A percentile compares a stretch with the other conserved stretches of the same genome.
These are phyloP conservation scores for Elgonia sp. DNA, from an alignment of 2,888 invertebrate species.

Conservation along the genomic window DNA sequence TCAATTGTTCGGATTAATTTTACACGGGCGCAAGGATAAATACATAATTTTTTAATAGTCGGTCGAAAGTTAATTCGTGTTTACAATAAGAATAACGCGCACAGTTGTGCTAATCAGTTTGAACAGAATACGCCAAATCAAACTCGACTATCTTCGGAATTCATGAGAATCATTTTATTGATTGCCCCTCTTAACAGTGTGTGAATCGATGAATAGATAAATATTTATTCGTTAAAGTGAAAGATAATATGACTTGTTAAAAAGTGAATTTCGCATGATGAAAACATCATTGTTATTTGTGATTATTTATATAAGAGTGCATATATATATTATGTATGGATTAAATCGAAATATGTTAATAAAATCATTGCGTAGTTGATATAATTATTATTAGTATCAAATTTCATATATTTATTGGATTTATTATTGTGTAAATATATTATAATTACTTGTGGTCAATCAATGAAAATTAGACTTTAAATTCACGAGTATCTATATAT, in stretches of 20 bases:
- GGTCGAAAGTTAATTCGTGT: neutral
- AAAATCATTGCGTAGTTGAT: neutral
- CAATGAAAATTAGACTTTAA: too few relatives aligned
- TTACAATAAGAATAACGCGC: slow-evolving; percentile 31
- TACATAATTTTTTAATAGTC: neutral
- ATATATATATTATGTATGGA: neutral
- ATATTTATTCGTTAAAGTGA: slow-evolving; percentile 53
- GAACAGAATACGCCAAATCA: slow-evolving; percentile 37
- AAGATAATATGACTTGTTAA: slow-evolving; percentile 28
- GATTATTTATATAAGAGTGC: too few relatives aligned
- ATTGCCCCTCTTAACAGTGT: slow-evolving; percentile 34
- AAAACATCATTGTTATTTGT: slow-evolving; percentile 9
- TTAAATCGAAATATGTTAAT: neutral
- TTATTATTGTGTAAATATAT: too few relatives aligned
- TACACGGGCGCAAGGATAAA: neutral
- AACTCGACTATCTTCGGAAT: slow-evolving; percentile 47
- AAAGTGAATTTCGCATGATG: neutral
- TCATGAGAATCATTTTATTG: slow-evolving; percentile 53
- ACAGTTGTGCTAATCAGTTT: slow-evolving; percentile 25
- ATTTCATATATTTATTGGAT: too few relatives aligned
- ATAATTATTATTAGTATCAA: too few relatives aligned
- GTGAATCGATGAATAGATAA: slow-evolving; percentile 29
- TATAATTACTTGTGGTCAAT: too few relatives aligned
- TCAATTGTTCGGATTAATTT: slow-evolving; percentile 13
- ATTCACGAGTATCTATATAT: too few relatives aligned